Conservation (phyloP, 2,797 vertebrate genomes). For the Gadopsis marmoratus region DNA sequence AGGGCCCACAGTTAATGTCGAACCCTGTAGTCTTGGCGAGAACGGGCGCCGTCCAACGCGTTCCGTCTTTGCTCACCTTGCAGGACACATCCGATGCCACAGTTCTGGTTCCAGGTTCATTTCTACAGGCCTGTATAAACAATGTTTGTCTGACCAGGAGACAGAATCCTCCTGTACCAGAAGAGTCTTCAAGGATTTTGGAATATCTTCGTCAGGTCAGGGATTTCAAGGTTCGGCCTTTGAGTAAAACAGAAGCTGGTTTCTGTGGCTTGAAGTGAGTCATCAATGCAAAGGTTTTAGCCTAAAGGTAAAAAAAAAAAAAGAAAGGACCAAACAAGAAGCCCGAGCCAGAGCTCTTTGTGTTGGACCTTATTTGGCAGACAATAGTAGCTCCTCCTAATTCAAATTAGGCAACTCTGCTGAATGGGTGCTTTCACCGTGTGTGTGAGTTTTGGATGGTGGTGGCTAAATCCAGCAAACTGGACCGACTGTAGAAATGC, state of each 20-base stretch:
- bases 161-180: background rate
- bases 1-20: too few species aligned
- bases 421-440: constrained; percentile 66
- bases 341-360: background rate
- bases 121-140: too few species aligned
- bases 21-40: too few species aligned
- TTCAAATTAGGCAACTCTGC: constrained; percentile 57
- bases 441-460: background rate
- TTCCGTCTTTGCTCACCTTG: background rate
- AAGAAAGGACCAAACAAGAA: background rate
- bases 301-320: too few species aligned
- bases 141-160: background rate
- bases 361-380: constrained; percentile 6
- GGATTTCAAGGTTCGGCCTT: background rate
- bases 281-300: background rate
- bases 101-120: background rate
- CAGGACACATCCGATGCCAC: background rate
- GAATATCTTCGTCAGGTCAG: background rate
- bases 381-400: constrained; percentile 55
- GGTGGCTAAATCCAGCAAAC: background rate
- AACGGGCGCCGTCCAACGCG: background rate
- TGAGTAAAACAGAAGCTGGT: background rate
- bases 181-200: background rate
- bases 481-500: background rate
- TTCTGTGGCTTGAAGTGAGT: background rate